A percentile compares a stretch with the other conserved stretches of the same genome.
Evolutionary conservation across 2,797 vertebrate species (phyloP).

Genomic region (Lepidocolaptes lacrymiger): DNA sequence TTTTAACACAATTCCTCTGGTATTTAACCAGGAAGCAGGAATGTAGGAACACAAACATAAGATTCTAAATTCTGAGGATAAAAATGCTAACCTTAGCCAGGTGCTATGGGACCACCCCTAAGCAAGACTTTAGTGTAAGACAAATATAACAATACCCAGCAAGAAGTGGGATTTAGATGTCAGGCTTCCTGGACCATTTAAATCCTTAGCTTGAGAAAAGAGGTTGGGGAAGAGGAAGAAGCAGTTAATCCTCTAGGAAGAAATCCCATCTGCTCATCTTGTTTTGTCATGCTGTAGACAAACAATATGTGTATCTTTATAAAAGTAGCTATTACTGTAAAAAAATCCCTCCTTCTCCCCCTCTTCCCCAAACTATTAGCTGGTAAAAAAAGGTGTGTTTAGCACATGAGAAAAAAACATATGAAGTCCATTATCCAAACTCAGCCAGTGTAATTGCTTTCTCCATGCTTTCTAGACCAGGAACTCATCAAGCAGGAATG

Average conservation of each 20-base stretch:
- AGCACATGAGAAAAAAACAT: accelerated
- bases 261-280: background rate
- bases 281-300: background rate
- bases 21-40: background rate
- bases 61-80: background rate
- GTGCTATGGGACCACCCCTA: background rate
- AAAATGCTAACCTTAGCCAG: background rate
- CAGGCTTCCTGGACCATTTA: background rate
- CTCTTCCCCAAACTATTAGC: too few species aligned
- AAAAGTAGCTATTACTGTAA: background rate
- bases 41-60: background rate
- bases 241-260: background rate
- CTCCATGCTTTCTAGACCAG: background rate
- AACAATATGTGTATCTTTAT: background rate
- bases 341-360: background rate
- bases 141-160: background rate
- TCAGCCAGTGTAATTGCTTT: background rate
- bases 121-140: background rate
- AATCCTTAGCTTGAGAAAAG: background rate
- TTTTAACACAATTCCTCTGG: background rate
- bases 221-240: background rate
- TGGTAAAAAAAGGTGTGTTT: background rate
- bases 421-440: background rate
- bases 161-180: background rate
- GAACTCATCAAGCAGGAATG: background rate